Evolutionary conservation across 2,797 vertebrate genomes (phyloP).

Genomic region (Columba guinea): DNA sequence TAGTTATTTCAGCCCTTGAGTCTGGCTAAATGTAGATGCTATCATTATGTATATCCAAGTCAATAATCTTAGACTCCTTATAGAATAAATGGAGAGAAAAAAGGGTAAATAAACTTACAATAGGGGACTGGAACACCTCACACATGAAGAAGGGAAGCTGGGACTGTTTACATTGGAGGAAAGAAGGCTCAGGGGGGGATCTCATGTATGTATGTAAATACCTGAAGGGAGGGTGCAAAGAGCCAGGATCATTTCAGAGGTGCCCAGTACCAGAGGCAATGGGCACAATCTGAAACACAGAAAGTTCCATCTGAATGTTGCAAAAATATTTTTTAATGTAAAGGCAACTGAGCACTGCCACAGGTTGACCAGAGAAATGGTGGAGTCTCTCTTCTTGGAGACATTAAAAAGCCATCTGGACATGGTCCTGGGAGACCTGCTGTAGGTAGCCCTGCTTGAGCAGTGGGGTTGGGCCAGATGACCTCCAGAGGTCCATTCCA

Average conservation of each 20-base stretch:
- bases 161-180: neutral
- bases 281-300: neutral
- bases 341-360: neutral
- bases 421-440: neutral
- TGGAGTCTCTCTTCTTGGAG: neutral
- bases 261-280: neutral
- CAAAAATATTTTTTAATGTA: neutral
- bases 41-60: neutral
- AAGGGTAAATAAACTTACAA: neutral
- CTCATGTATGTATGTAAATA: neutral
- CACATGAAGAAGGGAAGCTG: neutral
- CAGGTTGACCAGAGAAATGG: neutral
- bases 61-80: neutral
- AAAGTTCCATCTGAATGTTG: neutral
- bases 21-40: neutral
- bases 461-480: neutral
- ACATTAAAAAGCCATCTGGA: neutral
- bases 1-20: neutral
- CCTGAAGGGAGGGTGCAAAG: neutral
- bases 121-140: neutral
- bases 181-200: neutral
- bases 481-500: neutral
- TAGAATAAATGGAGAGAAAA: neutral
- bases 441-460: neutral
- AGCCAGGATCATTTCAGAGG: neutral